Evolutionary conservation across 1,140 invertebrate species (phyloP).

Genomic region (Lepidurus couesii): DNA sequence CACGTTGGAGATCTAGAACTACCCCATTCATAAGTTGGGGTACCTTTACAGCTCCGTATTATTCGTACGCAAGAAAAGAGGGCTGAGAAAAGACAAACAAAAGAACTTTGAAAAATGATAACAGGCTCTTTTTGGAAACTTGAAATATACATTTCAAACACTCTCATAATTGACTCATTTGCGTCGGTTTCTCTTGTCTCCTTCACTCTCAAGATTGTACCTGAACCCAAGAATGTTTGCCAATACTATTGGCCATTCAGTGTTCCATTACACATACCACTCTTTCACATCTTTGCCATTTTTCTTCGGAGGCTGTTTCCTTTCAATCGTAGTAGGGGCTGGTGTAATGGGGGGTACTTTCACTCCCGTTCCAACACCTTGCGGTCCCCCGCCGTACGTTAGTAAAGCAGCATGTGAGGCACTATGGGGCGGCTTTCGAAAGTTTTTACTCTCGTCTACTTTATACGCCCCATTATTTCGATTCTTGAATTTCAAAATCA

Average conservation of each 20-base stretch:
- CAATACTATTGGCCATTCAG: background rate
- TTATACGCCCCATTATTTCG: constrained; percentile 82
- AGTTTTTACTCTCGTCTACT: constrained; percentile 68
- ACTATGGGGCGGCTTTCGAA: constrained; percentile 38
- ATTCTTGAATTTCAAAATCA: constrained; percentile 83
- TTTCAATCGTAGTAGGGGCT: constrained; percentile 43
- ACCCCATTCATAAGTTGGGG: background rate
- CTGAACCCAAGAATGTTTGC: background rate
- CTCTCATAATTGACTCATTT: constrained; percentile 25
- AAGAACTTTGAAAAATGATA: background rate
- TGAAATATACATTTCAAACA: background rate
- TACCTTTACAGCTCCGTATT: background rate
- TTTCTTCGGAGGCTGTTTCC: constrained; percentile 55
- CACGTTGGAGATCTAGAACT: background rate
- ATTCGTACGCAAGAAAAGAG: background rate
- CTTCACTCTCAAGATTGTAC: background rate
- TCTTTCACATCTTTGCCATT: constrained; percentile 84
- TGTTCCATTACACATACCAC: constrained; percentile 72
- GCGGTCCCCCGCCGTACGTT: constrained; percentile 45
- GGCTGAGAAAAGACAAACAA: background rate
- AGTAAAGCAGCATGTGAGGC: constrained; percentile 61
- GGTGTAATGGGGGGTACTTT: constrained; percentile 43
- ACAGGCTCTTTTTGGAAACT: background rate
- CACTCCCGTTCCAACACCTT: constrained; percentile 47
- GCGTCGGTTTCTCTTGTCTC: background rate